Conservation (phyloP, 2,888 invertebrate genomes). For the Tetragonula carbonaria region DNA sequence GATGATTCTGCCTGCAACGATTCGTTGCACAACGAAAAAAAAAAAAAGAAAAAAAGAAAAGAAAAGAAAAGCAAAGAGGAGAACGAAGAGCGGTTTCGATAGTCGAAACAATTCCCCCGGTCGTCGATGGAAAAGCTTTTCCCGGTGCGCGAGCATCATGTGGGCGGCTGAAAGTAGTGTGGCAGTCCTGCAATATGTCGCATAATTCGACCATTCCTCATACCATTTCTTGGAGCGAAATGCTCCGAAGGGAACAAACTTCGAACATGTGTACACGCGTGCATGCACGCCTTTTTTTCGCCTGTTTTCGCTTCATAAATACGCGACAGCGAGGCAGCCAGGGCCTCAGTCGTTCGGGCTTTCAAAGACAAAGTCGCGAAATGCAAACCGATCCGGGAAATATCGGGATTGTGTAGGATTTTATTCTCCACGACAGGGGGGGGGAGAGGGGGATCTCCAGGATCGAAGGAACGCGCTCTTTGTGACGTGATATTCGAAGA, state of each 20-base stretch:
- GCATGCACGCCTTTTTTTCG: conserved; percentile 34
- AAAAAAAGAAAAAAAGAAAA: background rate
- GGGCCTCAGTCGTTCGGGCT: conserved; percentile 34
- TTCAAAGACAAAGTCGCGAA: conserved; percentile 62
- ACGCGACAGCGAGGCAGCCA: conserved; percentile 43
- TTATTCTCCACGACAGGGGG: conserved; percentile 44
- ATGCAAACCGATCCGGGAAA: conserved; percentile 64
- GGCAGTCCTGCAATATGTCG: conserved; percentile 74
- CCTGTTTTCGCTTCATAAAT: conserved; percentile 66
- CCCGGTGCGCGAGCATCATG: conserved; percentile 47
- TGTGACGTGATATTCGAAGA: conserved; percentile 25
- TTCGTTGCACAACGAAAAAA: background rate
- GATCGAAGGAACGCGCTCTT: conserved; percentile 50
- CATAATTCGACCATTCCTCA: conserved; percentile 79
- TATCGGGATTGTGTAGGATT: conserved; percentile 64
- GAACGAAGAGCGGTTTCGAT: conserved; percentile 18
- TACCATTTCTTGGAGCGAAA: conserved; percentile 50
- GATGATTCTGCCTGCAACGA: background rate
- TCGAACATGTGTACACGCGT: conserved; percentile 67
- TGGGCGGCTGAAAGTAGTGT: conserved; percentile 35
- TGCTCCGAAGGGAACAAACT: conserved; percentile 64
- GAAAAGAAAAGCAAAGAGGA: background rate
- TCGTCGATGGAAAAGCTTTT: conserved; percentile 65
- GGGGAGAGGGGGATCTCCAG: conserved; percentile 19
- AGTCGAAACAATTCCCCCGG: conserved; percentile 59